Base-by-base conservation (phyloP, 2,113 vertebrate genomes). In the human region DNA sequence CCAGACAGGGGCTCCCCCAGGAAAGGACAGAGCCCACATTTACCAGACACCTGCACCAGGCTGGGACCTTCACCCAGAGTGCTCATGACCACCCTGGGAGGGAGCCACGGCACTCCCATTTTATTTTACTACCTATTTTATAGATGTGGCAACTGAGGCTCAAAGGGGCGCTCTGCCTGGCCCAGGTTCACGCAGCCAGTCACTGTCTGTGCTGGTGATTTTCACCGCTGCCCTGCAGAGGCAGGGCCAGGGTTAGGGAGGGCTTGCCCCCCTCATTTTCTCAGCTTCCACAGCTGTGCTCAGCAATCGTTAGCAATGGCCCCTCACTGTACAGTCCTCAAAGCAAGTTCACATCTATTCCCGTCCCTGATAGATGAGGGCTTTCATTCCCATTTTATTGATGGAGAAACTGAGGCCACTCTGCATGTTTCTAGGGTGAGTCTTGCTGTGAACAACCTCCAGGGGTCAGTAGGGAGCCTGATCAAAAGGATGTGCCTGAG, bases 111-210 rank as follows among this genome's bases (percentile, higher is more conserved):
- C 5, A 3, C 43, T 72, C 20, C 43, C 75, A 23, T 27, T 27
- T 68, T 23, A 0, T 16, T 22, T 64, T 12, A 20, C 52, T 9
- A 50, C 27, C 22, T 27, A 5, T 14, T 43, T 73, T 25, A 61
- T 1, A 52, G 75, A 73, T 43, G 30, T 12, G 0, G 66, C n/a
- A n/a, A 43, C 75, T 9, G 8, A 43, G 40, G 83, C 64, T 43
- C 25, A 9, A 22, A 4, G 35, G 18, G 35, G 20, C 4, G 35
- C 2, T 3, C 11, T 3, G 35, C 61, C 61, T 64, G 0, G 38
- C 64, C 84, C 35, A 32, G 76, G 52, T 61, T 27, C 91, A 18
- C 0, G 40, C 18, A 27, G 66, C 16, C 22, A 1, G 40, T 27
- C 2, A 0, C 59, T 8, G 38, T 14, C 30, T 14, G 35, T 50